Evolutionary conservation across 2,888 invertebrate genomes (phyloP).

Genomic region (Seira musarum): DNA sequence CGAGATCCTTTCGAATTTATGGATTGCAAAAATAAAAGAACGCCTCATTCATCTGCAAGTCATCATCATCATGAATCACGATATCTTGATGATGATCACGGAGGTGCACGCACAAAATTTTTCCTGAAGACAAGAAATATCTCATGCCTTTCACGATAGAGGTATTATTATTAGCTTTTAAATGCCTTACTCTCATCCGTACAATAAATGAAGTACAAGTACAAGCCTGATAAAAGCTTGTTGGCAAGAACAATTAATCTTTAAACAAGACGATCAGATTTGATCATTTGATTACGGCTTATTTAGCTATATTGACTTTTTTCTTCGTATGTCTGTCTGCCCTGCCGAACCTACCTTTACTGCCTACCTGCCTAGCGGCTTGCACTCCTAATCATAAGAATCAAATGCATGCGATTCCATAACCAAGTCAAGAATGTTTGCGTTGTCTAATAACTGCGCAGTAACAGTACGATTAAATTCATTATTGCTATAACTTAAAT

Average conservation of each 20-base stretch:
- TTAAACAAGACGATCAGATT: background rate
- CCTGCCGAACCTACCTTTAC: background rate
- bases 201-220: no score
- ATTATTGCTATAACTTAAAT: background rate
- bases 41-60: background rate
- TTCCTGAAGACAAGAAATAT: background rate
- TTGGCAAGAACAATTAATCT: background rate
- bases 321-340: background rate
- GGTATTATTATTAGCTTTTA: no score
- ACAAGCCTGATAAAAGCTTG: background rate
- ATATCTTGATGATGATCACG: background rate
- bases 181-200: background rate
- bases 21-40: background rate
- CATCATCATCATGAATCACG: background rate
- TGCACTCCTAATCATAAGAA: no score
- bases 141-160: no score
- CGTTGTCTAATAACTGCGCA: conserved; percentile 56
- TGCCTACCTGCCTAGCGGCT: no score
- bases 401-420: conserved; percentile 37
- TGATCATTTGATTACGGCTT: background rate
- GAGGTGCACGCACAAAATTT: background rate
- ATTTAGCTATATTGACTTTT: background rate
- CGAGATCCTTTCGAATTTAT: background rate
- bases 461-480: conserved; percentile 47
- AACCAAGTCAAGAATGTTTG: conserved; percentile 56